phyloP scores from a whole-genome alignment of 1,140 invertebrate genomes.

The Apolygus lucorum region DNA sequence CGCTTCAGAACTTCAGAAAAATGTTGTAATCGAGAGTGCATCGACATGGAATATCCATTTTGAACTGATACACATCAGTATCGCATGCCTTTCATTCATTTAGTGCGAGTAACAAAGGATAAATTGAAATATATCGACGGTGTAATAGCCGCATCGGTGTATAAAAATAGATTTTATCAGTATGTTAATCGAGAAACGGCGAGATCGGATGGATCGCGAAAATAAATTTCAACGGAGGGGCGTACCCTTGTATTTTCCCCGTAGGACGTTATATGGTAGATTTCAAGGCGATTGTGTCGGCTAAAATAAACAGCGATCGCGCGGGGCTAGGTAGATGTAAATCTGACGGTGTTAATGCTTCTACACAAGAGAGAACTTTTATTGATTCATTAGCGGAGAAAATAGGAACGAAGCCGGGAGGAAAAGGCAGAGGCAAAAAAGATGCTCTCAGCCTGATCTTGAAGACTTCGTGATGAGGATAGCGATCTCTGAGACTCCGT shows the following conservation, averaged over 20 bases:
- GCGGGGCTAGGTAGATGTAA: background rate
- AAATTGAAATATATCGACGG: conserved; percentile 1
- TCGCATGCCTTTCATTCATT: background rate
- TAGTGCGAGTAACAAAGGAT: background rate
- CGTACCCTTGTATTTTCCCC: background rate
- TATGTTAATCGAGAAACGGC: background rate
- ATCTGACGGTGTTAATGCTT: conserved; percentile 5
- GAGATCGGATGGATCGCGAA: background rate
- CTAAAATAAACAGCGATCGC: conserved; percentile 2
- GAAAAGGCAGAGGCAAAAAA: background rate
- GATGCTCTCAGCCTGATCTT: background rate
- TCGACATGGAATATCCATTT: background rate
- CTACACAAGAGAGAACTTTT: background rate
- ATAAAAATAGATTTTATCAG: conserved; percentile 5
- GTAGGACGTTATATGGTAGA: background rate
- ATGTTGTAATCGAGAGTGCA: no score
- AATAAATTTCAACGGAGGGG: background rate
- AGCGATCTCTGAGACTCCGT: background rate
- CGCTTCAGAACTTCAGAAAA: no score
- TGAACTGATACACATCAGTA: background rate
- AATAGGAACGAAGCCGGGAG: background rate
- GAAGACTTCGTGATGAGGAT: conserved; percentile 5
- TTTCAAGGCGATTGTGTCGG: background rate
- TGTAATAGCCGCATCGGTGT: conserved; percentile 5
- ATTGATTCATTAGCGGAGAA: conserved; percentile 5